Percentiles rank a stretch among this genome's conserved stretches.
Conservation (phyloP, 2,797 vertebrate genomes). For the Lindbergichthys nudifrons region DNA sequence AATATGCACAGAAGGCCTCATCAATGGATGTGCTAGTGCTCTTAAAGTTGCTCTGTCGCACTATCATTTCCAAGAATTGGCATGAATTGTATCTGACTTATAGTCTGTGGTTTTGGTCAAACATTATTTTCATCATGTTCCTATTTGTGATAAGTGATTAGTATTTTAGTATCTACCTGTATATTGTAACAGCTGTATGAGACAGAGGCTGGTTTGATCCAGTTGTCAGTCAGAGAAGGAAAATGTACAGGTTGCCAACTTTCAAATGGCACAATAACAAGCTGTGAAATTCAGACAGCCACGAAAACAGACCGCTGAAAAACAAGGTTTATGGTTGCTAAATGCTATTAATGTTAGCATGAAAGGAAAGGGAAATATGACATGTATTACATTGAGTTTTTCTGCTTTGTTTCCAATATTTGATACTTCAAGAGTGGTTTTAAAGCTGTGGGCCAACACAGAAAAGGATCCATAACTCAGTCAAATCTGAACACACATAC, state of each 20-base stretch:
- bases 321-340: not conserved
- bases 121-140: not conserved
- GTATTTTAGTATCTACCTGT: not conserved
- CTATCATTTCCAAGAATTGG: not conserved
- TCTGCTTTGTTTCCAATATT: too few relatives aligned
- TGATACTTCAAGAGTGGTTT: too few relatives aligned
- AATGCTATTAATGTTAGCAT: too few relatives aligned
- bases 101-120: not conserved
- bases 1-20: conserved; percentile 29
- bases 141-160: not conserved
- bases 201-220: not conserved
- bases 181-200: not conserved
- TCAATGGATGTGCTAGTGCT: not conserved
- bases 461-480: conserved; percentile 2
- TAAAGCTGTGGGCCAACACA: not conserved
- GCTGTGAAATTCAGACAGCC: not conserved
- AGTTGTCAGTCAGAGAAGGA: conserved; percentile 1
- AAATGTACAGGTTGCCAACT: conserved; percentile 8
- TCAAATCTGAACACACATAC: conserved; percentile 3
- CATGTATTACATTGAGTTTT: too few relatives aligned
- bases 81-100: not conserved
- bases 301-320: not conserved
- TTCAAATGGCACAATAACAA: conserved; percentile 1
- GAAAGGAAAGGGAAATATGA: too few relatives aligned
- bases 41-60: not conserved